Percentiles rank a stretch among this genome's conserved stretches.
These are phyloP conservation scores for Galeopterus variegatus DNA, from an alignment of 2,113 vertebrate genomes.

Conservation along the genomic window DNA sequence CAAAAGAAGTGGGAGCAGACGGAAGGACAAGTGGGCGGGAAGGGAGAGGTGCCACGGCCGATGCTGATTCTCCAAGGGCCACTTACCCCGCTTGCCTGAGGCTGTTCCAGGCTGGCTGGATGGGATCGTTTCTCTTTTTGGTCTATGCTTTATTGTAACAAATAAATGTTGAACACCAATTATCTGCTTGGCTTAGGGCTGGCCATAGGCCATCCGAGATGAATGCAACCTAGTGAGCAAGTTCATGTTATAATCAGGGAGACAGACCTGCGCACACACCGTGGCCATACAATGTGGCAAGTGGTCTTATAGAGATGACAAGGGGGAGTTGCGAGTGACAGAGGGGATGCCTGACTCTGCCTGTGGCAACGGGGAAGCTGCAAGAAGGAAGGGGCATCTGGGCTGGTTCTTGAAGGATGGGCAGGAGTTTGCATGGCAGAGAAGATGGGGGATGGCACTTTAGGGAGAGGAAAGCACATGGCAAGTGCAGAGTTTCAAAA, in stretches of 20 bases:
- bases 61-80: neutral
- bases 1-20: slow-evolving; percentile 44
- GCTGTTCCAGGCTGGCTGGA: neutral
- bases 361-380: rapidly evolving
- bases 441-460: neutral
- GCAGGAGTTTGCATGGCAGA: neutral
- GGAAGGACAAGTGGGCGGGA: neutral
- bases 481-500: neutral
- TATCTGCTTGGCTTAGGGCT: neutral
- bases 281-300: rapidly evolving
- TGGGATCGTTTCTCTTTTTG: neutral
- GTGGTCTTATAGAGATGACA: neutral
- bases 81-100: neutral
- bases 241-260: neutral
- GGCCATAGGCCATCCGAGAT: neutral
- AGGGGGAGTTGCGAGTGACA: rapidly evolving
- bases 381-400: neutral
- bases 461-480: neutral
- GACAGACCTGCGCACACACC: neutral
- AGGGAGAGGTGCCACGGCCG: neutral
- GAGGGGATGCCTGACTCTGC: neutral
- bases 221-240: neutral
- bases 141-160: neutral
- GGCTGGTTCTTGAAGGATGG: neutral
- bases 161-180: neutral